Evolutionary conservation across 2,888 invertebrate species (phyloP), one percentile per base, ranked within the genome.

Genomic region (Aphidius colemani): DNA sequence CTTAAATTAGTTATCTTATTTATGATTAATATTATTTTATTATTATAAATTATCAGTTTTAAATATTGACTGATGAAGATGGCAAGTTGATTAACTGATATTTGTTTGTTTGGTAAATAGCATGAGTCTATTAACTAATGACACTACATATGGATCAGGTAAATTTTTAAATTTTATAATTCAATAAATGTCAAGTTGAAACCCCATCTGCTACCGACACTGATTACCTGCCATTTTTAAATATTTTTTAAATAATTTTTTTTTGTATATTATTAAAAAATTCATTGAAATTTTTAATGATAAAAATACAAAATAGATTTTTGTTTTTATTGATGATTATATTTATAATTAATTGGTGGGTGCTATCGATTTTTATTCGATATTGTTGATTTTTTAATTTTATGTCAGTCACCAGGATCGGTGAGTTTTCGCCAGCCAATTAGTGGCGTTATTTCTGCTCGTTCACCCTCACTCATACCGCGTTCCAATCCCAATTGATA

Each of bases 371-470:
- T 30, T 4, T 30, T 30, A 30, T 68, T 72, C 72, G 71, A 67
- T 71, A 43, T 49, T 56, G 45, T 43, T 45, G 69, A 64, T 75
- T 71, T 50, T 71, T 70, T 66, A 67, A 69, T 61, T 74, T 77
- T 75, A 78, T 86, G 87, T 87, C 87, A 87, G 86, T 87, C 87
- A 73, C 87, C 87, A 73, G 87, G 87, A 77, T 87, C 86, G 74
- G 83, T 81, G 66, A 84, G 82, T 71, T 83, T 82, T 72, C 82
- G 79, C 83, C 84, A 83, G 64, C 81, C 83, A 72, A 83, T 79
- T 73, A 78, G 74, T 69, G 81, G 80, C 73, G 79, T 80, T 63
- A 72, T 76, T 9, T 76, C 75, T 7, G 77, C 76, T 60, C 78
- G 76, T 74, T 77, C 80, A 74, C 75, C 76, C 69, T 77, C 72